Base-by-base conservation (phyloP, 2,797 vertebrate species). In the Alexandromys oeconomus region DNA sequence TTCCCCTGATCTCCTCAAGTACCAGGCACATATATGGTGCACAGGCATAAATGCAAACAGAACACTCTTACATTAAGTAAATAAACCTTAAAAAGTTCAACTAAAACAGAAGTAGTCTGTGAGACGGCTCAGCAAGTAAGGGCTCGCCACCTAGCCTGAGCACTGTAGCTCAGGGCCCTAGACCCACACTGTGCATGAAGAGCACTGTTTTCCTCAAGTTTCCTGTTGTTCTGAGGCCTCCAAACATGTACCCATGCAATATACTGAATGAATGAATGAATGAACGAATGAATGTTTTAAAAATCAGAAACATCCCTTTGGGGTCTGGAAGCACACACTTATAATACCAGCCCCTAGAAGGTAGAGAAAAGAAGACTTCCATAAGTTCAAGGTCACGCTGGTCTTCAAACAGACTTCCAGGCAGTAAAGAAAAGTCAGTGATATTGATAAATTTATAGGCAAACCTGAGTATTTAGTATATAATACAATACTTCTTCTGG, bases 391-490 rank as follows among this genome's bases (percentile, higher is more conserved):
- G 67, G 48, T 51, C 23, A 71, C 25, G 9, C 31, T 54, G 13
- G 4, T 73, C 67, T 71, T 78, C 78, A 87, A 46, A 67, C 10
- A 17, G 74, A 79, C 34, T 19, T 27, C 65, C 25, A 29, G 54
- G 25, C 25, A 78, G 40, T n/a, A 46, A 93, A 97, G 46, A 79
- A 93, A 89, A 9, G 65, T 25, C 57, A 94, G 69, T 80, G 57
- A 25, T 5, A 69, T 74, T 84, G 76, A 67, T 73, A 19, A 96
- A 51, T 87, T 67, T 54, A 54, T 71, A 79, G 76, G 46, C 61
- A 93, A 81, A 77, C 73, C 43, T 92, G 13, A 78, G 59, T 92
- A 77, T n/a, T 57, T 57, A 65, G 10, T 91, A 54, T 25, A 73
- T 43, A 92, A 67, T 48, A 79, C 40, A 76, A 77, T 54, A 43